Base-by-base conservation (phyloP, 2,797 vertebrate genomes). In the Chaetodon trifasciatus region DNA sequence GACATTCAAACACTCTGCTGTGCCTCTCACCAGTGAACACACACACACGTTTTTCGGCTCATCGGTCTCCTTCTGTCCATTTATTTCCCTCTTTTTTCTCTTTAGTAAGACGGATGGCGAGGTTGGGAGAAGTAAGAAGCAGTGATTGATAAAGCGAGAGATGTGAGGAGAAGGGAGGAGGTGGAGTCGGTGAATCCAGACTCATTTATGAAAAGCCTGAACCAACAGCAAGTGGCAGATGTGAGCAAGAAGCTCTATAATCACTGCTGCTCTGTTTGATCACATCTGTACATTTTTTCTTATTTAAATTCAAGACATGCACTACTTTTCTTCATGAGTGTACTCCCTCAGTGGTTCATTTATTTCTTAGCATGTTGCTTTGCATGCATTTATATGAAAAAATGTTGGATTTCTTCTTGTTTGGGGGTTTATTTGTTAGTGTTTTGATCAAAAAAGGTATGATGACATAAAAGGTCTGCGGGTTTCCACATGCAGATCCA, bases 91-190 rank as follows among this genome's bases (percentile, higher is more conserved):
- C 9, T 32, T 35, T 12, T 70, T 63, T 19, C 55, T 52, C 47
- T 65, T 65, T 3, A 39, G 62, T 44, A 21, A 76, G 79, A 82
- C 65, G 23, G 83, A 82, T 66, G 64, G 50, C 0, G 15, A 44
- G 13, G 4, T 47, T 28, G 50, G 58, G 8, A 24, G 61, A 60
- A 1, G 65, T 53, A 52, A 39, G 21, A 60, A 63, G 67, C 68
- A 16, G 58, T 86, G 79, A 86, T 80, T 86, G 78, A 86, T 86
- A 65, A 73, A 63, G 64, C 53, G 17, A 70, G 52, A 58, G 53
- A 75, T 74, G 19, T 35, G 53, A 40, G 62, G 50, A 74, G 74
- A 73, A 56, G 37, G 35, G 60, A 60, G 66, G 68, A 52, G 53
- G 56, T 58, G 72, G 58, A 63, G 47, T 1, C 40, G 15, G 56